Conservation (phyloP, 2,888 invertebrate genomes). For the Nymphalis polychloros region DNA sequence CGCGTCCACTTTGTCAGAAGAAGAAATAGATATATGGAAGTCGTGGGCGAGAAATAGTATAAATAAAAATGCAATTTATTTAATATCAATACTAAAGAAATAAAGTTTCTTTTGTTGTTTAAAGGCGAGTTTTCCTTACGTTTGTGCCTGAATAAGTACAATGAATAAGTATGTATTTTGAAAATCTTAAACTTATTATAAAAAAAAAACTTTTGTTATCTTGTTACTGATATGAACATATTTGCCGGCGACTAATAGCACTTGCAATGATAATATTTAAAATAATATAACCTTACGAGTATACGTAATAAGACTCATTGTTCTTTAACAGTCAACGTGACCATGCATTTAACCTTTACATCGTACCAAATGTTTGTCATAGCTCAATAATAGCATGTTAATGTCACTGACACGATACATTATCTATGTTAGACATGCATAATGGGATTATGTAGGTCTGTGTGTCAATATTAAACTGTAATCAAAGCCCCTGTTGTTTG, state of each 20-base stretch:
- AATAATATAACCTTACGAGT: background rate
- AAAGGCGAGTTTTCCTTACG: too few species aligned
- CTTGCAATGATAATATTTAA: background rate
- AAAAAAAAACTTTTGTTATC: background rate
- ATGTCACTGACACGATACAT: conserved; percentile 32
- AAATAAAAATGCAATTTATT: too few species aligned
- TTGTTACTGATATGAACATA: background rate
- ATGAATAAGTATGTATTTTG: background rate
- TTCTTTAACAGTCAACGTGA: background rate
- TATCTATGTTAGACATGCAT: conserved; percentile 21
- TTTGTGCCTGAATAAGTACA: too few species aligned
- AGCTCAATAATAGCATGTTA: conserved; percentile 24
- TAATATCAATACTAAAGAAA: too few species aligned
- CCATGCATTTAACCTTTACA: conserved; percentile 27
- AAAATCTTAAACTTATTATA: background rate
- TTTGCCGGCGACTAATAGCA: background rate
- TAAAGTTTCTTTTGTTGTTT: too few species aligned
- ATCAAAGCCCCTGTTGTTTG: too few species aligned
- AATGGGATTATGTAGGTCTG: conserved; percentile 18
- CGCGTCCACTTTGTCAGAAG: too few species aligned
- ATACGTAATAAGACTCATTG: background rate
- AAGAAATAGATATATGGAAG: too few species aligned
- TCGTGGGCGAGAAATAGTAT: too few species aligned
- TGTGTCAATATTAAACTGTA: conserved; percentile 9
- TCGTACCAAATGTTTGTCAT: conserved; percentile 28